Percentiles rank a stretch among this genome's conserved stretches.
phyloP scores from a whole-genome alignment of 2,113 vertebrate species.

The Embiotoca jacksoni region DNA sequence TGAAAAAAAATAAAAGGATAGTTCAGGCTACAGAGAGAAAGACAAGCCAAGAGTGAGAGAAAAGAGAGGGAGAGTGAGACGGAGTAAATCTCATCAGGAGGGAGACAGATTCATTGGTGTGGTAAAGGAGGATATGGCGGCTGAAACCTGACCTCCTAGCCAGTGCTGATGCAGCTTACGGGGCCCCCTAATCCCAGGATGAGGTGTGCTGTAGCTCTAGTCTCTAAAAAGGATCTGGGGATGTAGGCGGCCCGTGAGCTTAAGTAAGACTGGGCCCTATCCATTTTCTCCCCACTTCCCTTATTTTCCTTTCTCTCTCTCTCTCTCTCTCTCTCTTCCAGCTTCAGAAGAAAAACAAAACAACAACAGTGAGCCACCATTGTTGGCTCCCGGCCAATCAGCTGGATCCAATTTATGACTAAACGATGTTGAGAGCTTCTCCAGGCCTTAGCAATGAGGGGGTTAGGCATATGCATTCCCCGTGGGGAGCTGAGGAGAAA shows the following conservation, averaged over 20 bases:
- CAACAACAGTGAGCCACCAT: slow-evolving; percentile 40
- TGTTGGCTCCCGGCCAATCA: slow-evolving; percentile 81
- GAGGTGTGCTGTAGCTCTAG: slow-evolving; percentile 58
- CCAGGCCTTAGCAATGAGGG: slow-evolving; percentile 63
- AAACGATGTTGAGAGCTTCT: slow-evolving; percentile 70
- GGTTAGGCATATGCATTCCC: slow-evolving; percentile 66
- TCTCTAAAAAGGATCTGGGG: slow-evolving; percentile 62
- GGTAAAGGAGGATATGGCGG: slow-evolving; percentile 60
- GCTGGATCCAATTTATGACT: slow-evolving; percentile 79
- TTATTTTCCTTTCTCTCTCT: slow-evolving; percentile 4
- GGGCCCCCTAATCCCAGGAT: slow-evolving; percentile 70
- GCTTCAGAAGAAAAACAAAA: slow-evolving; percentile 28
- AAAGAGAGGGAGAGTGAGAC: slow-evolving; percentile 10
- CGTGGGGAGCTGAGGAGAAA: slow-evolving; percentile 53
- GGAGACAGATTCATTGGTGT: slow-evolving; percentile 54
- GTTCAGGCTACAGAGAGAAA: slow-evolving; percentile 30
- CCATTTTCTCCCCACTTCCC: slow-evolving; percentile 18
- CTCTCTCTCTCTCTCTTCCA: slow-evolving; percentile 1
- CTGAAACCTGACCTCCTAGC: slow-evolving; percentile 69
- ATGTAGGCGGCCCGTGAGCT: slow-evolving; percentile 48
- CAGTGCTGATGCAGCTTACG: slow-evolving; percentile 60
- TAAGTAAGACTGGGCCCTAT: slow-evolving; percentile 56
- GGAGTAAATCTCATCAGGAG: slow-evolving; percentile 63
- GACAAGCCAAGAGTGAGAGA: slow-evolving; percentile 30
- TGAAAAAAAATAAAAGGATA: background rate